Base-by-base conservation (phyloP, 2,797 vertebrate genomes). In the Limosa lapponica region DNA sequence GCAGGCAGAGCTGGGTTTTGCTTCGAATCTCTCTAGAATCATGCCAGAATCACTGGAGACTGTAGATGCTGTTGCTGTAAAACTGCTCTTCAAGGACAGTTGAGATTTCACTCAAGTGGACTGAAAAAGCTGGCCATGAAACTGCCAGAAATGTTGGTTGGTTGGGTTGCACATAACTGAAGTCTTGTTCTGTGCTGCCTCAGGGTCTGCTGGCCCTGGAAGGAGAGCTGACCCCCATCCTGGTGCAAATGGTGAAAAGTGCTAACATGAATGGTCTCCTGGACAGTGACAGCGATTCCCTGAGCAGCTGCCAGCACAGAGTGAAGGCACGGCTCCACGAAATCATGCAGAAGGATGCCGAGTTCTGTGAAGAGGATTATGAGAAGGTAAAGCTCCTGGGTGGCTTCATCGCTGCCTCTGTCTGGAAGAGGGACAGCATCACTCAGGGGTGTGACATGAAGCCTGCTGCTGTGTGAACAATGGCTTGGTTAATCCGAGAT, bases 201-300 rank as follows among this genome's bases (percentile, higher is more conserved):
- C 97, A 99, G 99, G 99, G 99, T 54, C 97, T 99, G 92, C 97
- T 99, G 97, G 99, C 99, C 41, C 97, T 99, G 96, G 99, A 99
- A 97, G 99, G 99, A 2, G 99, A 99, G 97, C 98, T 99, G 95
- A 99, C 99, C 1, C 99, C 99, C 77, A 99, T 99, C 97, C 98
- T 99, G 97, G 99, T 99, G 80, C 99, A 99, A 98, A 99, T 99
- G 99, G 99, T 99, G 87, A 99, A 99, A 97, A 99, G 99, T 41
- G 99, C 99, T 96, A 99, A 99, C 97, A 99, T 99, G 99, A 99
- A 99, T 1, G 99, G 99, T 32, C 98, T 99, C 55, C 98, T 99
- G 97, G 99, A 99, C 97, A 99, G 99, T 10, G 99, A 99, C 96
- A 98, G 99, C 0, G 99, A 99, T 95, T 99, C 99, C 2, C 97